Conservation (phyloP, 2,113 vertebrate genomes). For the Leuciscus idus region DNA sequence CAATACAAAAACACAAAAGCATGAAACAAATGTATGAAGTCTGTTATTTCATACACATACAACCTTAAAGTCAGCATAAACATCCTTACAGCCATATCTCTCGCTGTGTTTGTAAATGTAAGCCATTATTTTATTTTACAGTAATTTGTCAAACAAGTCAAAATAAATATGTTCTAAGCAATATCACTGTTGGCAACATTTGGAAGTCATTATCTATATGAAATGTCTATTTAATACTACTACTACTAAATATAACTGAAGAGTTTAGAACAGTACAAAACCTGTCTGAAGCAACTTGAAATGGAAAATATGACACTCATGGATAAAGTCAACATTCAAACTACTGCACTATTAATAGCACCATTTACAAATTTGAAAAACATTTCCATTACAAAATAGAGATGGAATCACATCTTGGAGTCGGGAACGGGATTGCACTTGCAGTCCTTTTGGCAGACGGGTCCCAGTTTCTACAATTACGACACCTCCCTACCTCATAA, state of each 20-base stretch:
- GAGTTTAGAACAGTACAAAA: background rate
- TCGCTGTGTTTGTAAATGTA: conserved; percentile 3
- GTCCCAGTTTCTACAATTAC: conserved; percentile 54
- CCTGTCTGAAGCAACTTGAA: background rate
- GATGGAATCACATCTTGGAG: background rate
- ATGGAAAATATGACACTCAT: conserved; percentile 18
- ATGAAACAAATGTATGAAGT: background rate
- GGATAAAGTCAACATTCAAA: conserved; percentile 46
- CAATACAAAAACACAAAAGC: conserved; percentile 24
- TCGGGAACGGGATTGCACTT: background rate
- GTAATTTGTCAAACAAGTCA: background rate
- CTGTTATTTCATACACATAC: background rate
- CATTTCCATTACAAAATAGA: conserved; percentile 18
- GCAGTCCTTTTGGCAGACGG: conserved; percentile 62
- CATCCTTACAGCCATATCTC: background rate
- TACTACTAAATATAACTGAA: background rate
- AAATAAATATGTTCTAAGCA: conserved; percentile 29
- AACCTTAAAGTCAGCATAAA: background rate
- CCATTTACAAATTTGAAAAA: conserved; percentile 52
- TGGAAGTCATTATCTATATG: background rate
- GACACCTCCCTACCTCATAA: conserved; percentile 57
- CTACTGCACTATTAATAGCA: conserved; percentile 63
- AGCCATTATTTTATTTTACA: background rate
- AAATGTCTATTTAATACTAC: background rate
- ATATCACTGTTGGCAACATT: background rate